These are phyloP conservation scores for Lichenostomus cassidix DNA, from an alignment of 2,113 vertebrate genomes.

Conservation along the genomic window DNA sequence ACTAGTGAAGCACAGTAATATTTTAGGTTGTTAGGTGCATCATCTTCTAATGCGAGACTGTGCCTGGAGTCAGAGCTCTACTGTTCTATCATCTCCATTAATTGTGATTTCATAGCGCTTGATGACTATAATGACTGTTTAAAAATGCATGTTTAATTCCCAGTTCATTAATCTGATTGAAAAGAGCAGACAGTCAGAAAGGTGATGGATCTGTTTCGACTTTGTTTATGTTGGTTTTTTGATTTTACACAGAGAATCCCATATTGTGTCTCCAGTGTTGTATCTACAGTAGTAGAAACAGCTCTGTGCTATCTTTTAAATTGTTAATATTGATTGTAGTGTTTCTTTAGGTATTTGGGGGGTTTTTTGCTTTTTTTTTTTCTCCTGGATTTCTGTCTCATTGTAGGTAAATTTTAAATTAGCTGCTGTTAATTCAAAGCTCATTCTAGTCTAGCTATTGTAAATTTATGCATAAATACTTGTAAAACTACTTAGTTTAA, in stretches of 20 bases:
- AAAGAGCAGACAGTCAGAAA: neutral
- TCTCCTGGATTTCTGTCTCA: neutral
- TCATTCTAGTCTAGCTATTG: neutral
- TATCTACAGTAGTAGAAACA: neutral
- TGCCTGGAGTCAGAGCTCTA: neutral
- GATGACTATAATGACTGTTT: neutral
- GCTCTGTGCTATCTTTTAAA: neutral
- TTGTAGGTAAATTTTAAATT: neutral
- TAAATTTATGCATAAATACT: neutral
- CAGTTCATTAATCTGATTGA: neutral
- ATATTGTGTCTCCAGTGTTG: neutral
- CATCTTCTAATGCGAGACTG: neutral
- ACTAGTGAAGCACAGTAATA: neutral
- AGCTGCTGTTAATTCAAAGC: neutral
- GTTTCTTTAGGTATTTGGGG: neutral
- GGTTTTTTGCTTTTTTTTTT: fast-evolving
- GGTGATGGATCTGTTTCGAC: neutral
- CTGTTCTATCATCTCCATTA: neutral
- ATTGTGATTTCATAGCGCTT: neutral
- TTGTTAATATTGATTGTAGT: neutral
- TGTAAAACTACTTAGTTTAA: neutral
- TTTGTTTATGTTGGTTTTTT: neutral
- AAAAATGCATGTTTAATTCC: neutral
- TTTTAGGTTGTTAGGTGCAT: neutral
- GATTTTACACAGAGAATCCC: neutral